Evolutionary conservation across 37 sponge, comb jelly and placozoan species (phyloP).

Genomic region (Oopsacas minuta): DNA sequence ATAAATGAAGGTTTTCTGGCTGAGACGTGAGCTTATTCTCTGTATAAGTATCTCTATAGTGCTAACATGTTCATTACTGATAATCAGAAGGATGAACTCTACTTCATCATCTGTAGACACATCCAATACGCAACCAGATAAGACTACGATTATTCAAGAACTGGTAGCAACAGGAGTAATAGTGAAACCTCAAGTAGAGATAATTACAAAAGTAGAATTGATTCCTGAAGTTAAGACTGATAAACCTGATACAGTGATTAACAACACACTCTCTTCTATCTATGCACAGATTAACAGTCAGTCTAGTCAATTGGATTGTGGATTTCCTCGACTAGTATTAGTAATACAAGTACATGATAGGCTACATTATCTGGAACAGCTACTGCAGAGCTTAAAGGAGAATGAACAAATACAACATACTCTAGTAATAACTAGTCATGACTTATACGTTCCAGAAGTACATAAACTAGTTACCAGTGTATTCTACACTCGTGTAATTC

Average conservation of each 20-base stretch:
- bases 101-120: background rate
- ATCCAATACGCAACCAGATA: background rate
- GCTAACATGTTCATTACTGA: background rate
- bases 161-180: background rate
- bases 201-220: background rate
- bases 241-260: background rate
- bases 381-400: conserved; percentile 39
- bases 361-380: conserved; percentile 34
- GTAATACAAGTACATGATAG: conserved; percentile 63
- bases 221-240: too few species aligned
- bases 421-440: conserved; percentile 56
- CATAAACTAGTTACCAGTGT: conserved; percentile 34
- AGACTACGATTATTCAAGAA: too few species aligned
- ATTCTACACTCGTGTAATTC: conserved; percentile 51
- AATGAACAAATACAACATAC: conserved; percentile 39
- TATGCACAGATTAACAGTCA: background rate
- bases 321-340: conserved; percentile 28
- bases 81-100: background rate
- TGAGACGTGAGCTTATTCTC: background rate
- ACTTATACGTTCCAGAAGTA: conserved; percentile 49
- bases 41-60: background rate
- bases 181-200: background rate
- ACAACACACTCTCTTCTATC: background rate
- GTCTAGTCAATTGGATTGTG: background rate
- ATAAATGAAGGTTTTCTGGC: background rate